Evolutionary conservation across 2,113 vertebrate genomes (phyloP).

Genomic region (Panthera uncia): DNA sequence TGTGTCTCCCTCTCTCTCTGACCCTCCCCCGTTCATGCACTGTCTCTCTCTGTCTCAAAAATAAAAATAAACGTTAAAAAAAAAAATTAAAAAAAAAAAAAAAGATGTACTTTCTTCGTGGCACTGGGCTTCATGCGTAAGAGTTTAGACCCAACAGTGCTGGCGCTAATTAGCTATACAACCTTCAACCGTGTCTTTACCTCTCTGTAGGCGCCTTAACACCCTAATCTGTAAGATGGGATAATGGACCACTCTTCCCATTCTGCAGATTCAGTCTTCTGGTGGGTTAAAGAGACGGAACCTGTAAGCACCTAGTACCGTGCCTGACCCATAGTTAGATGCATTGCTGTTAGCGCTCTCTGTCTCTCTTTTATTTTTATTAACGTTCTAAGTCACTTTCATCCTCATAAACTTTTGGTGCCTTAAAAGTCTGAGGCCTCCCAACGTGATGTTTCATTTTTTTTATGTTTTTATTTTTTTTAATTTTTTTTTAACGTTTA

Average conservation of each 20-base stretch:
- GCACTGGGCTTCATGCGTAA: neutral
- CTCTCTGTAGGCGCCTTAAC: neutral
- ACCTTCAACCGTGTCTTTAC: neutral
- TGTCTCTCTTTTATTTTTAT: neutral
- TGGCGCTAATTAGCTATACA: too few species aligned
- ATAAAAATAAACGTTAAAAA: too few species aligned
- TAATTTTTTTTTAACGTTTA: too few species aligned
- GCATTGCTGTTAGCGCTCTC: too few species aligned
- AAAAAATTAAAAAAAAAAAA: too few species aligned
- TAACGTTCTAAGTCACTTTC: neutral
- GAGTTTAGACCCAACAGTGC: neutral
- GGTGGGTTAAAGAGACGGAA: neutral
- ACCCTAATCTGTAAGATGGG: neutral
- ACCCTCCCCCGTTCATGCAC: too few species aligned
- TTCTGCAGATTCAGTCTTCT: neutral
- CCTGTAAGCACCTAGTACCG: accelerated
- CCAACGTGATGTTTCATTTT: neutral
- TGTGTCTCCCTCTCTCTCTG: too few species aligned
- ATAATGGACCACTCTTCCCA: neutral
- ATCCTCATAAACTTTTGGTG: neutral
- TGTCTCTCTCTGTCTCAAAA: too few species aligned
- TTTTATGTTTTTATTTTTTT: too few species aligned
- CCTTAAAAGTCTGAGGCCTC: neutral
- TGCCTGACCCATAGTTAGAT: neutral
- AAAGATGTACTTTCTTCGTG: neutral